Conservation (phyloP, 2,113 vertebrate species). For the Hydropotes inermis region DNA sequence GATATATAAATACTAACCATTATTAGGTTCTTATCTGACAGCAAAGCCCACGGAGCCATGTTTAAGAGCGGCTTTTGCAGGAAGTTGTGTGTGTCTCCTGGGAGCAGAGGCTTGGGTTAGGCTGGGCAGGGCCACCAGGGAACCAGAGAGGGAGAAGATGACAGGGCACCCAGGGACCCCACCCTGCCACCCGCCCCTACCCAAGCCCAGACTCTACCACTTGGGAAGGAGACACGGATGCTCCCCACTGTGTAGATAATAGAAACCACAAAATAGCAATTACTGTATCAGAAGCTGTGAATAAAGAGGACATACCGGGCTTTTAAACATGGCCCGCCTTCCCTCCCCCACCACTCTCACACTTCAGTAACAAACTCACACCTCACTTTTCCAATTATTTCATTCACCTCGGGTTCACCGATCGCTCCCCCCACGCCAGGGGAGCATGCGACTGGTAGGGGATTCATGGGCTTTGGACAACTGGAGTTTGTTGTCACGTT, state of each 20-base stretch:
- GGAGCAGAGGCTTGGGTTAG: neutral
- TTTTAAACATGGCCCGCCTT: constrained; percentile 77
- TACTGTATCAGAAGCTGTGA: constrained; percentile 84
- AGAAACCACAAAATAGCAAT: constrained; percentile 86
- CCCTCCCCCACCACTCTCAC: constrained; percentile 52
- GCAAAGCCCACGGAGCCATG: neutral
- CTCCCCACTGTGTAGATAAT: constrained; percentile 83
- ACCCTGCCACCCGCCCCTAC: neutral
- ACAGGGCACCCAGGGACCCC: neutral
- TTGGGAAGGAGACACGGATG: neutral
- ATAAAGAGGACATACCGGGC: constrained; percentile 76
- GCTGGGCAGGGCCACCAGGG: neutral
- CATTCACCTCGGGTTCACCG: constrained; percentile 74
- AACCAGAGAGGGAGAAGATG: neutral
- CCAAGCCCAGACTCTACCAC: constrained; percentile 22
- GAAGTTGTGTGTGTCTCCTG: neutral
- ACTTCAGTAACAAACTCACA: constrained; percentile 80
- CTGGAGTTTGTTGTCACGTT: constrained; percentile 39
- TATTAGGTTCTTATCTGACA: constrained; percentile 46
- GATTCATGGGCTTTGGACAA: constrained; percentile 17
- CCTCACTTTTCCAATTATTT: constrained; percentile 86
- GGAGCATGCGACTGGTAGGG: neutral
- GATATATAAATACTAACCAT: constrained; percentile 48
- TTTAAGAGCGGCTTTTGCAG: neutral
- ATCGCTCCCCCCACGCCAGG: constrained; percentile 14